Base-by-base conservation (phyloP, 2,888 invertebrate genomes). In the Cartodere bifasciata region DNA sequence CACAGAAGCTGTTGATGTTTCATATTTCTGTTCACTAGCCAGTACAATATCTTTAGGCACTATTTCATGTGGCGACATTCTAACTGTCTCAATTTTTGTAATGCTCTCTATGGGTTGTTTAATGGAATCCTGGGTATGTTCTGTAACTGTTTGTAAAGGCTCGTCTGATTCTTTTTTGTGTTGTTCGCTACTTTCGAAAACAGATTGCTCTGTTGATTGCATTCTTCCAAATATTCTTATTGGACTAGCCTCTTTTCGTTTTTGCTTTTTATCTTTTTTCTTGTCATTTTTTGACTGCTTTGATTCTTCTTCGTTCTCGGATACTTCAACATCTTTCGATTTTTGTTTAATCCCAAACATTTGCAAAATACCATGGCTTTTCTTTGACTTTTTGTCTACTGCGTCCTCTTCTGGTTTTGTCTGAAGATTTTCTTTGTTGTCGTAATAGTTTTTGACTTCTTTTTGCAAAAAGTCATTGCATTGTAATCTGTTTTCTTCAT, bases 371-470 rank as follows among this genome's bases (percentile, higher is more conserved):
- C n/a, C 31, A 16, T 23, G 20, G 13, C 16, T 3, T 9, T 7
- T 5, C 9, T 28, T 17, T 25, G 15, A 12, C 2, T 9, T 10
- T 4, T 13, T 9, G 6, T 10, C 13, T 9, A 12, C 28, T 6
- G 4, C 24, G 15, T 38, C 24, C 31, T 22, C 35, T 13, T 33
- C 32, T n/a, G 15, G 13, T 31, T 28, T 31, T 28, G 28, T n/a
- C n/a, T n/a, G 15, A 23, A 34, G 28, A 2, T 37, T 24, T 15
- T 41, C 40, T 10, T 36, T 30, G 11, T 40, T 45, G 28, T 48
- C 47, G 23, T 46, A 35, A 20, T 43, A 48, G 26, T 35, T 32
- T 5, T 34, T 33, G n/a, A 45, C 29, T 40, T 48, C 48, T 11
- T 35, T 33, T 33, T 35, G 37, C 10, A 48, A 28, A 24, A 49